Evolutionary conservation across 1,140 invertebrate species (phyloP), one percentile per base, ranked within the genome.

Genomic region (Prorops nasuta): DNA sequence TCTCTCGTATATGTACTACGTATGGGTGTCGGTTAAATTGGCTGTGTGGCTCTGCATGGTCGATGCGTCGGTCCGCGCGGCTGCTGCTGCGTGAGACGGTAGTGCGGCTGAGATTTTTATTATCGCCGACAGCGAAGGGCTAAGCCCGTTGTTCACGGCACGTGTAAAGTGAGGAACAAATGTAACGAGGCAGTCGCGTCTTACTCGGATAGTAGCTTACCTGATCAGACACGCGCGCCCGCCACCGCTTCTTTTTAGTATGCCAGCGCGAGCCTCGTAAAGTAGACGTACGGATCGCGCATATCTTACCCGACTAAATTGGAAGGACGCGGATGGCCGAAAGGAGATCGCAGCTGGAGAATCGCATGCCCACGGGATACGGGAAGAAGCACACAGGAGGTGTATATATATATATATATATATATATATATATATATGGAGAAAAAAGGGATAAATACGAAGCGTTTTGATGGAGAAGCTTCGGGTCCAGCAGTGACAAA

Each of bases 291-390:
- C 54, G 48, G 58, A 60, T 62, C 59, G 59, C 54, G 59, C 59
- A 58, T 62, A 62, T 62, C 58, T 60, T 60, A 54, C 47, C 35
- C 48, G 54, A 62, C 58, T 62, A 62, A 60, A 62, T 62, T 62
- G 54, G 54, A 60, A 60, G 58, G 50, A 49, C 58, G 42, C 38
- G 57, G 58, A 50, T 43, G 59, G 44, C 34, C 53, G 38, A 36
- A 22, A 46, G 34, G 45, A 37, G 41, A 40, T 21, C 8, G 37
- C 7, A 21, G 40, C 10, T 1, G 2, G n/a, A 19, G 18, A 8
- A n/a, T n/a, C n/a, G n/a, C n/a, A n/a, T n/a, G n/a, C n/a, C n/a
- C n/a, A n/a, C n/a, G n/a, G n/a, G n/a, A n/a, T n/a, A n/a, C n/a
- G n/a, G n/a, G n/a, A n/a, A n/a, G n/a, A n/a, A n/a, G n/a, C n/a